Evolutionary conservation across 2,888 invertebrate species (phyloP).

Genomic region (Drosophila aldrichi): DNA sequence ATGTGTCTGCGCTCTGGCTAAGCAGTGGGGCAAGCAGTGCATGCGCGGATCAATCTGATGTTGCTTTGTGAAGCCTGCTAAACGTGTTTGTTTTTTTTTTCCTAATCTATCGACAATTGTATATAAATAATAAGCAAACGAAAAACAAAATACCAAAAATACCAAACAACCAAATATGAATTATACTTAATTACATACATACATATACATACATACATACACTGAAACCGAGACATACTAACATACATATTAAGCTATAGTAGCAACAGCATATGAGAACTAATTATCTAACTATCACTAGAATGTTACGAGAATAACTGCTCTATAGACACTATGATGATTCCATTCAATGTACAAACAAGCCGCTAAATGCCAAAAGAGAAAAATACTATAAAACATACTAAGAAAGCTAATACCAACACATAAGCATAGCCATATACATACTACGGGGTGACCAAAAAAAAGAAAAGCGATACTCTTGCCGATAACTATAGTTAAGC

Average conservation of each 20-base stretch:
- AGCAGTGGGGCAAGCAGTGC: conserved; percentile 36
- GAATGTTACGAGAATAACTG: conserved; percentile 32
- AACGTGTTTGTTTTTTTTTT: conserved; percentile 21
- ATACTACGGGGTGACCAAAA: neutral
- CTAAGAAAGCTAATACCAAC: conserved; percentile 13
- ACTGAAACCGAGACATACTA: neutral
- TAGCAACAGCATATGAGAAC: conserved; percentile 15
- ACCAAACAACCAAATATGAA: conserved; percentile 31
- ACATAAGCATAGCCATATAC: conserved; percentile 18
- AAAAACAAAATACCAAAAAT: neutral
- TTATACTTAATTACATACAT: conserved; percentile 13
- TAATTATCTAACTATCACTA: conserved; percentile 33
- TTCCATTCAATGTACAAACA: conserved; percentile 74
- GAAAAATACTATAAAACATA: conserved; percentile 7
- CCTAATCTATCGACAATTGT: conserved; percentile 37
- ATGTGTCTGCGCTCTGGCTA: conserved; percentile 55
- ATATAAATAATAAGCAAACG: conserved; percentile 46
- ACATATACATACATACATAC: neutral
- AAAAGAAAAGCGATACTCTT: too few relatives aligned
- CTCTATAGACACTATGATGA: conserved; percentile 40
- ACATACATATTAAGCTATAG: conserved; percentile 24
- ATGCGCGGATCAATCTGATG: conserved; percentile 27
- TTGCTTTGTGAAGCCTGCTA: conserved; percentile 20
- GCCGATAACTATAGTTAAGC: neutral
- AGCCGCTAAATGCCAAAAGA: conserved; percentile 46